Conservation (phyloP, 2,888 invertebrate genomes). For the Shargacucullia verbasci region DNA sequence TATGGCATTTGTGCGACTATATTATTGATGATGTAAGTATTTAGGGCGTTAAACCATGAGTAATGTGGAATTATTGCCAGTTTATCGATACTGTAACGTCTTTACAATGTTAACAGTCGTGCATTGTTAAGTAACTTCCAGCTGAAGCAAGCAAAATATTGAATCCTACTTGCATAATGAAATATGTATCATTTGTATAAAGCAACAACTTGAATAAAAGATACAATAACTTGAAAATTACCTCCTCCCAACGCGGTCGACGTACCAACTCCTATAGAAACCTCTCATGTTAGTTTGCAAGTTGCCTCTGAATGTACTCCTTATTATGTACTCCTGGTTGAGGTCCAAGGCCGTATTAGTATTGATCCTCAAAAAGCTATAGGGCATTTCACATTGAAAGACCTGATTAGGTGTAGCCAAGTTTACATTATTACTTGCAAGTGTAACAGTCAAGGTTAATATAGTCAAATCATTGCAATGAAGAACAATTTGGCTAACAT, state of each 20-base stretch:
- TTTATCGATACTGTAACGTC: too few relatives aligned
- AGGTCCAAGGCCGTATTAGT: conserved; percentile 55
- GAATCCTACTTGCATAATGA: too few relatives aligned
- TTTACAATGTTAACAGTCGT: too few relatives aligned
- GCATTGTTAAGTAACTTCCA: too few relatives aligned
- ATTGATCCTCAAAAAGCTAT: conserved; percentile 71
- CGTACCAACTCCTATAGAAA: conserved; percentile 94
- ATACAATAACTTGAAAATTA: conserved; percentile 33
- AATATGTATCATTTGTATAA: too few relatives aligned
- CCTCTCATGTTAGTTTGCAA: conserved; percentile 93
- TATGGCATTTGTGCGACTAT: too few relatives aligned
- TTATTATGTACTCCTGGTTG: conserved; percentile 88
- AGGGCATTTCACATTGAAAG: conserved; percentile 68
- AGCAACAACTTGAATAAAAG: not conserved
- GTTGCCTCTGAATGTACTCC: conserved; percentile 91
- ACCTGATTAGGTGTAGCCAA: conserved; percentile 57
- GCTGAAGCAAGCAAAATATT: too few relatives aligned
- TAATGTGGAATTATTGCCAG: too few relatives aligned
- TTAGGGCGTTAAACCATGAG: too few relatives aligned
- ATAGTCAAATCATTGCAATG: conserved; percentile 80
- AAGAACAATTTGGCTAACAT: conserved; percentile 71
- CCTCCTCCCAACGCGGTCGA: conserved; percentile 88
- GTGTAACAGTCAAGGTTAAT: conserved; percentile 75
- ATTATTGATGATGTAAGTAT: too few relatives aligned
- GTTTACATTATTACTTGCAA: conserved; percentile 22